Evolutionary conservation across 2,113 vertebrate genomes (phyloP).

Genomic region (Pseudonaja textilis): DNA sequence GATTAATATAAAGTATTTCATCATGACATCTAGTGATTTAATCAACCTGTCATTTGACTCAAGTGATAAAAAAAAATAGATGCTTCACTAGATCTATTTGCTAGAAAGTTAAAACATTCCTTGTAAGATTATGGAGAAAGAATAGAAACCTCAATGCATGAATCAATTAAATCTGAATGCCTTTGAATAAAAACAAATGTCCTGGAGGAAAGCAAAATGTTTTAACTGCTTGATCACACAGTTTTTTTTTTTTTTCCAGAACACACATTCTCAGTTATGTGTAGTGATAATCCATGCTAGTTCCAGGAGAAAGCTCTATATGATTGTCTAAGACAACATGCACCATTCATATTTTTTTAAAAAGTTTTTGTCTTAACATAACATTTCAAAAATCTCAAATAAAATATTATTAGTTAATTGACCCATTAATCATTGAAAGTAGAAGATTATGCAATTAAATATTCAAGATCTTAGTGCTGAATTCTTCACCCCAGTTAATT

Average conservation of each 20-base stretch:
- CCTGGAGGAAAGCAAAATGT: background rate
- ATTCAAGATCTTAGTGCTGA: conserved; percentile 7
- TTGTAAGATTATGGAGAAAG: background rate
- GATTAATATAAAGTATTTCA: conserved; percentile 55
- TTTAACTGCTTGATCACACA: background rate
- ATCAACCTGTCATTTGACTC: conserved; percentile 54
- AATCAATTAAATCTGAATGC: background rate
- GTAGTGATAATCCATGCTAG: background rate
- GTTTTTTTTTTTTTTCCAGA: background rate
- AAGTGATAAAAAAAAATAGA: conserved; percentile 47
- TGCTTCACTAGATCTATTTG: conserved; percentile 47
- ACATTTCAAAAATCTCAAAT: background rate
- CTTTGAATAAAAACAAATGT: background rate
- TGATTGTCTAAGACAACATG: background rate
- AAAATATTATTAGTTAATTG: background rate
- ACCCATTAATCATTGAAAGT: background rate
- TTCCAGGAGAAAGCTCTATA: background rate
- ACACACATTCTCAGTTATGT: background rate
- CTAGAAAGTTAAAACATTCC: conserved; percentile 20
- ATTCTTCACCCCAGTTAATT: conserved; percentile 18
- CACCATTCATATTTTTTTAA: background rate
- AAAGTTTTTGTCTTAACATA: background rate
- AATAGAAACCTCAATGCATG: background rate
- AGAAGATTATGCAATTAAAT: background rate
- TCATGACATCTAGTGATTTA: conserved; percentile 56